These are phyloP conservation scores for Pterocles gutturalis DNA, from an alignment of 2,113 vertebrate genomes.

Conservation along the genomic window DNA sequence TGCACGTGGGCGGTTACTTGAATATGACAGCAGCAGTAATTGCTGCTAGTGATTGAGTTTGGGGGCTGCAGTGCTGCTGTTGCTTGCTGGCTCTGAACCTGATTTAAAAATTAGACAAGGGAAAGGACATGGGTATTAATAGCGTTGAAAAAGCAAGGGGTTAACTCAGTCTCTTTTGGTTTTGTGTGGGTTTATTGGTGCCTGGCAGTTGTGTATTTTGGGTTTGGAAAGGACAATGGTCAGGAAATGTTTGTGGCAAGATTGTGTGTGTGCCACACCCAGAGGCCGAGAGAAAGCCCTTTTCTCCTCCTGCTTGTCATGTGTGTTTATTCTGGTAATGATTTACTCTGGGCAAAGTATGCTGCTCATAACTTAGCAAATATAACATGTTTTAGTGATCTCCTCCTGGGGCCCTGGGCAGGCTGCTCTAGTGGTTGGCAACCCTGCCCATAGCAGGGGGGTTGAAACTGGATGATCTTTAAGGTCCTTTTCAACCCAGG, in stretches of 20 bases:
- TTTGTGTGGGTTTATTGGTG: background rate
- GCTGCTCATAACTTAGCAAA: background rate
- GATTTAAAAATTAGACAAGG: background rate
- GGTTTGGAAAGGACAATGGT: background rate
- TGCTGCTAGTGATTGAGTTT: background rate
- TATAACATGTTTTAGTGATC: background rate
- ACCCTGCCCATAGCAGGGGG: no score
- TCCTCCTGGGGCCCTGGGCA: no score
- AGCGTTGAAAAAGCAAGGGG: background rate
- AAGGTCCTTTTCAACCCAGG: no score
- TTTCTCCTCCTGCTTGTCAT: background rate
- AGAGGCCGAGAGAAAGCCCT: background rate
- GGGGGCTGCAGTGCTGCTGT: background rate
- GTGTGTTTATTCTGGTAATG: constrained; percentile 19
- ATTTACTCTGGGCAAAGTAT: constrained; percentile 40
- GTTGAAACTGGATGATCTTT: no score
- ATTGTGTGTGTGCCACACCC: background rate
- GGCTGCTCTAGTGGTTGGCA: no score
- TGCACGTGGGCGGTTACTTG: background rate
- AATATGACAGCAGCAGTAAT: background rate
- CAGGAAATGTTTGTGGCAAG: background rate
- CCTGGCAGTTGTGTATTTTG: background rate
- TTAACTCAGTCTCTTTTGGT: background rate
- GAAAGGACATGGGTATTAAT: background rate
- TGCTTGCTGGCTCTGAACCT: background rate